Evolutionary conservation across 2,797 vertebrate species (phyloP), one percentile per base, ranked within the genome.

Genomic region (Anguilla obscura): DNA sequence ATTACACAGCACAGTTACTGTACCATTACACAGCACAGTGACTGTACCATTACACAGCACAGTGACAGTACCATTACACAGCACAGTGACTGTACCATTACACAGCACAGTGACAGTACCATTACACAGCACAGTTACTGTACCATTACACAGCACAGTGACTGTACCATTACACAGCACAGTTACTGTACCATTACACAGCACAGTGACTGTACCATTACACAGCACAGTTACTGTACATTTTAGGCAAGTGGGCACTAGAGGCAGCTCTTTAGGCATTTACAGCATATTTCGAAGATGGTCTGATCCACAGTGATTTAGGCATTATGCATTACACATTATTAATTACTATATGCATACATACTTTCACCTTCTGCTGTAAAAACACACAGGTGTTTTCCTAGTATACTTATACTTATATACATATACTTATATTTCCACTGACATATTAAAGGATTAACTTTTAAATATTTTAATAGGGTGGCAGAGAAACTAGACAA

Each of bases 401-500:
- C 30, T 8, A 88, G 86, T 76, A 85, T 58, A 76, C n/a, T n/a
- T 56, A 50, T 36, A 14, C 8, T 48, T 21, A 66, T 54, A 71
- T 33, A 85, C 63, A 76, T 56, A 50, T 36, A 14, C 8, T 48
- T 21, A 66, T 54, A 71, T 33, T 85, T 24, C 85, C n/a, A 83
- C 48, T 24, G 40, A 50, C 45, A 50, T 82, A 50, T 48, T 48
- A 50, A 50, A 82, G 79, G 45, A 82, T 50, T 45, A 45, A n/a
- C 50, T 82, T 82, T 18, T n/a, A 45, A 45, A 45, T 82, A 21
- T 63, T 63, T 48, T 50, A n/a, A n/a, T 50, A n/a, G 79, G 60
- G 7, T 12, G 30, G 33, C 30, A 82, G 40, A 21, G 40, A 10
- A 74, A 33, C 36, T 40, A 83, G 40, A 88, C 85, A 88, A 16